phyloP scores from a whole-genome alignment of 37 sponge, comb jelly and placozoan genomes.

The Halisarca cf. caerulea region DNA sequence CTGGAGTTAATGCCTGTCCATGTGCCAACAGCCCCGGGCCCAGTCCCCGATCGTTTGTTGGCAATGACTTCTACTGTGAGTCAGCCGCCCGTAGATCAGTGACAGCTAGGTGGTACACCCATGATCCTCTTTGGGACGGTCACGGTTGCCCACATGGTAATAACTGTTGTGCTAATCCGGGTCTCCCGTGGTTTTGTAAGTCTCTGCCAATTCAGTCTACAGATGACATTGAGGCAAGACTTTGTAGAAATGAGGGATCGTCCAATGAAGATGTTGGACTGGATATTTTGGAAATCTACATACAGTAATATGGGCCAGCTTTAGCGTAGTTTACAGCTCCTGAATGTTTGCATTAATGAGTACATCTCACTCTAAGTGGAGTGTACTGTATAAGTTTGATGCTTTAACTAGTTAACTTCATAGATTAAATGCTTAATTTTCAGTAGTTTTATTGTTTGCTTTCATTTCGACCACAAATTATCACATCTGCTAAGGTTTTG shows the following conservation, averaged over 20 bases:
- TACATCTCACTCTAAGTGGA: too few relatives aligned
- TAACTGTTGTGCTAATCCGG: constrained; percentile 21
- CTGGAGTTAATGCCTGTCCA: background rate
- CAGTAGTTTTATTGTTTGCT: too few relatives aligned
- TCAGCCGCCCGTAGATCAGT: background rate
- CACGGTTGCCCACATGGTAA: constrained; percentile 1
- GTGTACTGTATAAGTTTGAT: too few relatives aligned
- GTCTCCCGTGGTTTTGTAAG: background rate
- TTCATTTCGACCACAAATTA: too few relatives aligned
- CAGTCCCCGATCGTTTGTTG: constrained; percentile 15
- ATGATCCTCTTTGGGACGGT: constrained; percentile 35
- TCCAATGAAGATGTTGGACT: background rate
- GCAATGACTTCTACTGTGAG: constrained; percentile 29
- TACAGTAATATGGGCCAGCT: too few relatives aligned
- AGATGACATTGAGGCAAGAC: constrained; percentile 8
- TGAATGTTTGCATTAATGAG: too few relatives aligned
- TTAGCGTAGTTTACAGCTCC: too few relatives aligned
- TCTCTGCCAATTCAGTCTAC: background rate
- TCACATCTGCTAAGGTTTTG: too few relatives aligned
- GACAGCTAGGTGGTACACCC: background rate
- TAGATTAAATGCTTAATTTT: too few relatives aligned
- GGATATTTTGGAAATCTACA: too few relatives aligned
- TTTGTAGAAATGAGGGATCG: background rate
- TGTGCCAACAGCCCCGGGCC: background rate
- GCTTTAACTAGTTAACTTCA: too few relatives aligned